Conservation (phyloP, 2,113 vertebrate genomes). For the Cariama cristata region DNA sequence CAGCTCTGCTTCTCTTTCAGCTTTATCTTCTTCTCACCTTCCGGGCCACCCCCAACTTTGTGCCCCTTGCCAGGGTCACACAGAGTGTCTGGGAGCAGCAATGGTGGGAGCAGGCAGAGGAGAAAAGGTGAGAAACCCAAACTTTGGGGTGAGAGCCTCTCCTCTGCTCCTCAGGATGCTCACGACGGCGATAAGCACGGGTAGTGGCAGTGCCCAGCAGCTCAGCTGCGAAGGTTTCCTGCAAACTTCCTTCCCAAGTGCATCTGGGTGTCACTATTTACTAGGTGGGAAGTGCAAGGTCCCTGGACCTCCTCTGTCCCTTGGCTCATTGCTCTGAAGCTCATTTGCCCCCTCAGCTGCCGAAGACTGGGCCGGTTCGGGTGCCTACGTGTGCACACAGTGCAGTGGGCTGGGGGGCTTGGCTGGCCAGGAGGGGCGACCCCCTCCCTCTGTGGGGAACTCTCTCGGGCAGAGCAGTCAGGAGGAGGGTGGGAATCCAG, state of each 20-base stretch:
- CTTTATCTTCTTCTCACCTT: neutral
- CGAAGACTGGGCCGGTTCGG: neutral
- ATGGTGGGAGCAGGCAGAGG: neutral
- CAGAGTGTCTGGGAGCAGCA: neutral
- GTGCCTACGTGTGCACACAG: neutral
- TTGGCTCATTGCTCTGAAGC: neutral
- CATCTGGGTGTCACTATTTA: fast-evolving
- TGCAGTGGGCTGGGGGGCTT: neutral
- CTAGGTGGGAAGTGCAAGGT: neutral
- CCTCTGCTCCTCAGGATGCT: neutral
- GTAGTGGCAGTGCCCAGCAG: neutral
- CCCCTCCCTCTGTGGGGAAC: neutral
- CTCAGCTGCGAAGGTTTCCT: neutral
- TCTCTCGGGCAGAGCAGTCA: neutral
- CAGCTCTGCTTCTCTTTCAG: slow-evolving; percentile 5
- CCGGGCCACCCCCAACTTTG: fast-evolving
- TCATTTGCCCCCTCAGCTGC: neutral
- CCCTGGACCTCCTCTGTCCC: neutral
- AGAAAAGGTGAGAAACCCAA: neutral
- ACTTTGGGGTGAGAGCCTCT: neutral
- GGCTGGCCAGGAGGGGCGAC: neutral
- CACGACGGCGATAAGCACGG: fast-evolving
- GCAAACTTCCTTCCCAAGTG: neutral
- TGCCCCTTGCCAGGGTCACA: neutral
- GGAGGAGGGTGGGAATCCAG: neutral